phyloP scores from a whole-genome alignment of 2,797 vertebrate species.

The Pachyuromys duprasi region DNA sequence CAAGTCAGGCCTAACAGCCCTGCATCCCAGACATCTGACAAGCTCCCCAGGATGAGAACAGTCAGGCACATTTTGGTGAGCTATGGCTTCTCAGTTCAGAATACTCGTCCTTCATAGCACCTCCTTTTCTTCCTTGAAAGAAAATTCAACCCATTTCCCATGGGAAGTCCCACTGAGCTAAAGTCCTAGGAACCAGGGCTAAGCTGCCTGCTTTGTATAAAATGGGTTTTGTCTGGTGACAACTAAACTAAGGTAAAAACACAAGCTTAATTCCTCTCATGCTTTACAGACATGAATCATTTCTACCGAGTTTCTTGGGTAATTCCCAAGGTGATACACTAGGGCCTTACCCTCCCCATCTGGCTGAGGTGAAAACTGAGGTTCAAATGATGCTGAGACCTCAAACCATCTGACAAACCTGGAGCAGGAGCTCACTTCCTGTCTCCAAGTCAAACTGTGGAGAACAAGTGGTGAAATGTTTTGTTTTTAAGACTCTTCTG shows the following conservation, averaged over 20 bases:
- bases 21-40: neutral
- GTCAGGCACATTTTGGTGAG: neutral
- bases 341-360: neutral
- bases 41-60: neutral
- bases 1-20: neutral
- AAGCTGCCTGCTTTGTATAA: neutral
- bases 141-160: constrained; percentile 17
- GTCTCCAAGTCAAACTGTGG: neutral
- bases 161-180: neutral
- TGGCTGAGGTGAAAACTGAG: neutral
- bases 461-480: neutral
- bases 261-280: neutral
- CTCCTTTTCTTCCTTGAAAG: neutral
- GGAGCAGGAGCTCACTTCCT: neutral
- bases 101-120: neutral
- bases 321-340: neutral
- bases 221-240: neutral
- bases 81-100: neutral
- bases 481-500: neutral
- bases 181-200: neutral
- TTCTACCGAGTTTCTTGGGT: neutral
- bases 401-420: neutral
- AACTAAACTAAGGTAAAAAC: neutral
- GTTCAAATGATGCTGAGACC: neutral
- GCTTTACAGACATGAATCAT: neutral